phyloP scores from a whole-genome alignment of 1,140 invertebrate species.

The Mesaphorura yosii region DNA sequence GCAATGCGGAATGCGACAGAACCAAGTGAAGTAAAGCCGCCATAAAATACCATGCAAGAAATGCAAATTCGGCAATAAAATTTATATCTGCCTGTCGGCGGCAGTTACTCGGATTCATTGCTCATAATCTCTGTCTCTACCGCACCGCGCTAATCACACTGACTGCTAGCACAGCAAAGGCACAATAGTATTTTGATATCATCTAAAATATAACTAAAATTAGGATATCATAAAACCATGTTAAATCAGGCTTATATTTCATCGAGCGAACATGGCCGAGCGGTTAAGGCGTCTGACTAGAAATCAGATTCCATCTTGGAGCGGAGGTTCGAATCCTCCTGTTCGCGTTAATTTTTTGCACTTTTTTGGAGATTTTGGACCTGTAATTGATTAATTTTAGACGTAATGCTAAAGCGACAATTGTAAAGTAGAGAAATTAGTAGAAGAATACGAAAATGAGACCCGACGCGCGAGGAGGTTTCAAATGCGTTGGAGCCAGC shows the following conservation, averaged over 20 bases:
- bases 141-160: too few relatives aligned
- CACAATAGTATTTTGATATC: too few relatives aligned
- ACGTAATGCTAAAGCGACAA: background rate
- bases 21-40: too few relatives aligned
- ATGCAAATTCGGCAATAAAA: too few relatives aligned
- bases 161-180: too few relatives aligned
- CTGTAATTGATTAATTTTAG: background rate
- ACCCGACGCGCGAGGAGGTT: background rate
- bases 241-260: background rate
- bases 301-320: background rate
- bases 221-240: too few relatives aligned
- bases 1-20: too few relatives aligned
- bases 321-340: background rate
- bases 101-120: too few relatives aligned
- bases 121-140: too few relatives aligned
- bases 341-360: background rate
- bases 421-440: background rate
- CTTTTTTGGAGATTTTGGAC: background rate
- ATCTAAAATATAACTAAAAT: too few relatives aligned
- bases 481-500: background rate
- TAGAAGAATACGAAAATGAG: background rate
- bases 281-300: background rate
- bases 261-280: background rate
- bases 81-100: too few relatives aligned
- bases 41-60: too few relatives aligned